Percentiles rank a stretch among this genome's conserved stretches.
phyloP scores from a whole-genome alignment of 2,888 invertebrate genomes.

The Machimus rusticus region DNA sequence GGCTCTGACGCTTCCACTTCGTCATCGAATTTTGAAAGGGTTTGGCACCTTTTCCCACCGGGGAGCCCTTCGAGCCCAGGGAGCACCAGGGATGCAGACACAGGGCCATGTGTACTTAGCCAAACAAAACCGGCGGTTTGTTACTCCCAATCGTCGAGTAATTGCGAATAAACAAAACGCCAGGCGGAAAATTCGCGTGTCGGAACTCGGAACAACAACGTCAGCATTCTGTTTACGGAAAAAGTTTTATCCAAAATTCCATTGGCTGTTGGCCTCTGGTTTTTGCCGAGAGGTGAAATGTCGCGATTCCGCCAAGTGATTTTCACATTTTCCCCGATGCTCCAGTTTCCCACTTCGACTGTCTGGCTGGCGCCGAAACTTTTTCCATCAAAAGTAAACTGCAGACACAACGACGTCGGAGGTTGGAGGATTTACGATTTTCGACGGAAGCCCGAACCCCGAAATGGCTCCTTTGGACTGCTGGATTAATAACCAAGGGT shows the following conservation, averaged over 20 bases:
- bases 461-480: background rate
- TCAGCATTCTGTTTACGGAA: background rate
- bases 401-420: slow-evolving; percentile 19
- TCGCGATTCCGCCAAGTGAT: background rate
- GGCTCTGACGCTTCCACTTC: background rate
- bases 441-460: background rate
- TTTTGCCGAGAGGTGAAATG: background rate
- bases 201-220: background rate
- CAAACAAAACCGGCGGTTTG: background rate
- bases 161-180: background rate
- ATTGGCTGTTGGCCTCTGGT: background rate
- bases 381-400: slow-evolving; percentile 18
- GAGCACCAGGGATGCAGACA: background rate
- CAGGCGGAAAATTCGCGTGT: background rate
- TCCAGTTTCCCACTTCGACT: slow-evolving; percentile 14
- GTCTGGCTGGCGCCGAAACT: slow-evolving; percentile 34
- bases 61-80: background rate
- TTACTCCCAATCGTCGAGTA: background rate
- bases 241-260: background rate
- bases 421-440: slow-evolving; percentile 1
- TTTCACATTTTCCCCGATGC: background rate
- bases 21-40: background rate
- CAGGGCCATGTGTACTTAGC: background rate
- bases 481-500: background rate
- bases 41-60: background rate